Percentiles rank a stretch among this genome's conserved stretches.
Conservation (phyloP, 2,113 vertebrate genomes). For the Sapajus apella region DNA sequence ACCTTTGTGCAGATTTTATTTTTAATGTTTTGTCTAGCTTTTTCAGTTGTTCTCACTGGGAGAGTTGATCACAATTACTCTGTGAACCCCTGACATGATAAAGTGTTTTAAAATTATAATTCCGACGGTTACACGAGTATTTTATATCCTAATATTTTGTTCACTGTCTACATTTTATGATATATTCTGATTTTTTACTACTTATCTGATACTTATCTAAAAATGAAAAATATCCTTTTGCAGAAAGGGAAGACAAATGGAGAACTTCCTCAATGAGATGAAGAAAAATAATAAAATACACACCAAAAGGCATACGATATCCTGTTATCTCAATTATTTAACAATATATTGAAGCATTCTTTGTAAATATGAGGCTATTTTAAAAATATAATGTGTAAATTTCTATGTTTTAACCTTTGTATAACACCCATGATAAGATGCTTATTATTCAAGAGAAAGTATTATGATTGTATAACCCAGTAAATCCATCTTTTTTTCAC, state of each 20-base stretch:
- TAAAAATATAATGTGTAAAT: background rate
- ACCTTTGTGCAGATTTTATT: background rate
- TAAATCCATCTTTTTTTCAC: background rate
- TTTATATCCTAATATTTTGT: background rate
- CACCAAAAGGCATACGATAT: background rate
- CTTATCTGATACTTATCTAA: background rate
- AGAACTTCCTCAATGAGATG: background rate
- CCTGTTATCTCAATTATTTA: background rate
- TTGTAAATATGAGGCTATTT: background rate
- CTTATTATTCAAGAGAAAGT: background rate
- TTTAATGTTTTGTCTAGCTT: background rate
- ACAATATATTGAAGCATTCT: background rate
- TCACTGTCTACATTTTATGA: background rate
- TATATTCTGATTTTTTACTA: background rate
- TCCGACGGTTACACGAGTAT: background rate
- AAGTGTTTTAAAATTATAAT: background rate
- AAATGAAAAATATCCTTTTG: background rate
- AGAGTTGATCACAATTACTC: background rate
- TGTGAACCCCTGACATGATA: background rate
- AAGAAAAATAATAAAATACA: background rate
- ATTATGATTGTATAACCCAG: background rate
- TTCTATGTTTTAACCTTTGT: background rate
- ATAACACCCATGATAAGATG: background rate
- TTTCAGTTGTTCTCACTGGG: background rate
- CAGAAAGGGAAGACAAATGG: background rate